Conservation (phyloP, 37 sponge, comb jelly and placozoan genomes). For the Ianthella basta region DNA sequence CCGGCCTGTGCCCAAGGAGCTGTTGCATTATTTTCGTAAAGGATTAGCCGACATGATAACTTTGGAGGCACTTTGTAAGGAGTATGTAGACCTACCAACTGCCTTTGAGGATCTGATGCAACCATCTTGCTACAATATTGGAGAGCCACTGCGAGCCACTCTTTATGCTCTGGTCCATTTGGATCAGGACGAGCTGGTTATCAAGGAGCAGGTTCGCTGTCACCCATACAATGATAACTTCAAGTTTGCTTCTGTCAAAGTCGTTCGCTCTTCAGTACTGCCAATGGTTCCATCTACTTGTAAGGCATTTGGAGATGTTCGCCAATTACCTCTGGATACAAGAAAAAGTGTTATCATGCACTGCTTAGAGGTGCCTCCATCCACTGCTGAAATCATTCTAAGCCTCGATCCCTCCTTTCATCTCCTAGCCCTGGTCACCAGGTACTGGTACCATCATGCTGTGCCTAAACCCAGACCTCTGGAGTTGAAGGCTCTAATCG, state of each 20-base stretch:
- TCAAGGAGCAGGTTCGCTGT: constrained; percentile 18
- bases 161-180: constrained; percentile 4
- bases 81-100: background rate
- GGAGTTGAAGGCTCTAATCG: too few relatives aligned
- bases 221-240: constrained; percentile 6
- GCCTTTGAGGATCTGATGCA: background rate
- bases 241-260: too few relatives aligned
- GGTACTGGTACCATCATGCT: background rate
- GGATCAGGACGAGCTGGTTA: background rate
- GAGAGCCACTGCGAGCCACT: background rate
- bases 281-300: background rate
- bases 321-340: background rate
- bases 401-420: background rate
- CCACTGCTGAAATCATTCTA: background rate
- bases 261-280: background rate
- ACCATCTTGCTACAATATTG: background rate
- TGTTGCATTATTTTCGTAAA: background rate
- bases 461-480: too few relatives aligned
- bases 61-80: constrained; percentile 10
- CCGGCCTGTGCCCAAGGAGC: background rate
- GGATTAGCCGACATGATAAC: background rate
- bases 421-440: background rate
- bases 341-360: background rate
- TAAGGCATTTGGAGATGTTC: background rate
- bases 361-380: background rate